Conservation (phyloP, 2,113 vertebrate species). For the Artemisiospiza belli region DNA sequence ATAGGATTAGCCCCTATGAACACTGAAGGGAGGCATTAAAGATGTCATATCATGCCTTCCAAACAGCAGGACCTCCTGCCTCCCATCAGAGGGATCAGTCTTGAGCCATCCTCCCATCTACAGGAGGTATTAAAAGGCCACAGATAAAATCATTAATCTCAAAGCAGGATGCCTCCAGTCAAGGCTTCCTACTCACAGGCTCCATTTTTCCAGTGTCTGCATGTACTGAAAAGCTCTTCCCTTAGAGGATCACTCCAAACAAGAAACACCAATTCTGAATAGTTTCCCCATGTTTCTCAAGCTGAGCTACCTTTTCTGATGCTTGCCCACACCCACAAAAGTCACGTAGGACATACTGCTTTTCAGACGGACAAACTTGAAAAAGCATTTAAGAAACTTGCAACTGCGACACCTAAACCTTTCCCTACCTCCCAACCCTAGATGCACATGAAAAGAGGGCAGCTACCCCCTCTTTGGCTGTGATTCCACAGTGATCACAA, state of each 20-base stretch:
- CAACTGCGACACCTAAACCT: background rate
- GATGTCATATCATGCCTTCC: background rate
- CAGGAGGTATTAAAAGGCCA: background rate
- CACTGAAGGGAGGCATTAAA: background rate
- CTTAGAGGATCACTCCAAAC: background rate
- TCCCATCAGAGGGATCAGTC: background rate
- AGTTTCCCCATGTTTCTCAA: background rate
- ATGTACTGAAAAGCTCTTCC: background rate
- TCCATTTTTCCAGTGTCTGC: background rate
- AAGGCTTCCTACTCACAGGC: background rate
- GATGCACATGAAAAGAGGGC: background rate
- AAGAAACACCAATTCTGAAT: background rate
- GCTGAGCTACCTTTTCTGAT: background rate
- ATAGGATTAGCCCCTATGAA: background rate
- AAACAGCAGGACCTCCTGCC: background rate
- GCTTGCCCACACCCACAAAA: background rate
- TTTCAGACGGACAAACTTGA: background rate
- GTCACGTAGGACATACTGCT: rapidly evolving
- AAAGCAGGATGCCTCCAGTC: background rate
- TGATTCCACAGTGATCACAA: background rate
- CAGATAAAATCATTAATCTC: background rate
- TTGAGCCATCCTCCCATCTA: background rate
- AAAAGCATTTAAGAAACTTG: background rate
- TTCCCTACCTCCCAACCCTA: background rate
- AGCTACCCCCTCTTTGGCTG: background rate